Evolutionary conservation across 2,888 invertebrate species (phyloP).

Genomic region (Cataglyphis rosenhaueri): DNA sequence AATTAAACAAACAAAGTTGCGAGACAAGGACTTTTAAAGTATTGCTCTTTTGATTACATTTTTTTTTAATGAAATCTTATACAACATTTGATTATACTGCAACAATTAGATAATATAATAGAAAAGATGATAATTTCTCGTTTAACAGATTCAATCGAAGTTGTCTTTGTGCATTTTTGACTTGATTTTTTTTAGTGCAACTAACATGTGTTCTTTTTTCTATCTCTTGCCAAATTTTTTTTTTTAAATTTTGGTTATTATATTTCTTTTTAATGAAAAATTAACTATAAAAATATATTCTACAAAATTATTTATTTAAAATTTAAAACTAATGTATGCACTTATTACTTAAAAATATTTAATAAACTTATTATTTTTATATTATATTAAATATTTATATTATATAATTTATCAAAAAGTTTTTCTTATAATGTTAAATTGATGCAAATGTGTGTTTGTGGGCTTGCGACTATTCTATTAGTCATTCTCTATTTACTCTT

Average conservation of each 20-base stretch:
- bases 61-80: conserved; percentile 6
- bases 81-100: not conserved
- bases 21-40: not conserved
- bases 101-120: not conserved
- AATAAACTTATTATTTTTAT: conserved; percentile 6
- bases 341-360: not conserved
- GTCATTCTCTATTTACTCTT: not conserved
- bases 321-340: not conserved
- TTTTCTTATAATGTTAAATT: not conserved
- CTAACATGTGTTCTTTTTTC: not conserved
- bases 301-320: not conserved
- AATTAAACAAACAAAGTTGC: not conserved
- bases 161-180: not conserved
- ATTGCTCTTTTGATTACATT: not conserved
- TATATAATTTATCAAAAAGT: not conserved
- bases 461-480: not conserved
- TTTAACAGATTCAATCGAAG: not conserved
- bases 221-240: not conserved
- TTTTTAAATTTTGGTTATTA: not conserved
- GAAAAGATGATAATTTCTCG: not conserved
- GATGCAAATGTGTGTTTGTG: not conserved
- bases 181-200: not conserved
- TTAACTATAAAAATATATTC: not conserved
- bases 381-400: not conserved
- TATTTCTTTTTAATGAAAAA: not conserved